phyloP scores from a whole-genome alignment of 35 echinoderm and acorn worm genomes.

The Heliocidaris erythrogramma region DNA sequence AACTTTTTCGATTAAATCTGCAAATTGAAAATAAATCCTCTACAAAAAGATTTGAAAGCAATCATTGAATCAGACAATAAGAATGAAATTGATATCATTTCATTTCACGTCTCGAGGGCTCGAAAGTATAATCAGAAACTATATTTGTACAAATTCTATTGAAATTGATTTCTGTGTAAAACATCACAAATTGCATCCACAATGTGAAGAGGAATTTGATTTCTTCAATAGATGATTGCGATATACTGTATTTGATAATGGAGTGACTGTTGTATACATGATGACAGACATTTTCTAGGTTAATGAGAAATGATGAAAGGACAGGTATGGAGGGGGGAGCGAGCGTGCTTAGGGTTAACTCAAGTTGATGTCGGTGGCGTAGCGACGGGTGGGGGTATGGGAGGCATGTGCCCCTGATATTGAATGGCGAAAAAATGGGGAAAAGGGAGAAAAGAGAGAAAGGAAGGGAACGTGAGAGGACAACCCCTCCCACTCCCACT shows the following conservation, averaged over 20 bases:
- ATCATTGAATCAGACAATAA: background rate
- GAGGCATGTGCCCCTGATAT: no score
- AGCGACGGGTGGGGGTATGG: no score
- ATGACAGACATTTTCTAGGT: background rate
- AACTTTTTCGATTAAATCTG: background rate
- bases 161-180: background rate
- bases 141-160: background rate
- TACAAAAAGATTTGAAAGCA: background rate
- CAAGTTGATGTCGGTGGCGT: no score
- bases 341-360: no score
- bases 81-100: background rate
- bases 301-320: background rate
- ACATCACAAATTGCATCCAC: background rate
- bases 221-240: background rate
- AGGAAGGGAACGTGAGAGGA: background rate
- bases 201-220: background rate
- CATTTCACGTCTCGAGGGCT: background rate
- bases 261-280: background rate
- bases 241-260: no score
- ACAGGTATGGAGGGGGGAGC: background rate
- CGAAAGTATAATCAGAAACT: background rate
- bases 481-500: background rate
- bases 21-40: background rate
- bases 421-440: no score
- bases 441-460: no score